Evolutionary conservation across 1,140 invertebrate species (phyloP).

Genomic region (Coelopa frigida): DNA sequence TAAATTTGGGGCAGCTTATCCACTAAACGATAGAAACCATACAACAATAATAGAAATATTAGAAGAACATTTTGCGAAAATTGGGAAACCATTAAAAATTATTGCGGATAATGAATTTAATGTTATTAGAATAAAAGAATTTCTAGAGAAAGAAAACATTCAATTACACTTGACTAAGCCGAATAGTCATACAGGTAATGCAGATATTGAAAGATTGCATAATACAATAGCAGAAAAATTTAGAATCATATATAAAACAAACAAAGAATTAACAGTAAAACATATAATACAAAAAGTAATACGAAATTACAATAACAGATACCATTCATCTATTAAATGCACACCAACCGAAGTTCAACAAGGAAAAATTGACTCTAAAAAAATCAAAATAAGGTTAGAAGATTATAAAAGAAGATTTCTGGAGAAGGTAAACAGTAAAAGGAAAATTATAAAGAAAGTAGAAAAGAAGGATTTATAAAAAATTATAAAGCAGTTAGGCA

Average conservation of each 20-base stretch:
- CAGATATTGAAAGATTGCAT: slow-evolving; percentile 13
- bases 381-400: slow-evolving; percentile 14
- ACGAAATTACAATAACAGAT: too few species aligned
- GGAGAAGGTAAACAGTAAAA: too few species aligned
- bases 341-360: slow-evolving; percentile 7
- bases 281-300: too few species aligned
- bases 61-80: slow-evolving; percentile 4
- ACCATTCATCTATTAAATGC: slow-evolving; percentile 11
- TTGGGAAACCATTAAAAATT: slow-evolving; percentile 9
- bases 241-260: too few species aligned
- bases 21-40: slow-evolving; percentile 10
- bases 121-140: slow-evolving; percentile 10
- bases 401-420: slow-evolving; percentile 15
- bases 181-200: slow-evolving; percentile 15
- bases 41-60: slow-evolving; percentile 12
- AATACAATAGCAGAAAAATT: slow-evolving; percentile 13
- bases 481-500: too few species aligned
- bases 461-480: too few species aligned
- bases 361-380: slow-evolving; percentile 10
- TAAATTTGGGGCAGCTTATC: slow-evolving; percentile 2
- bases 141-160: slow-evolving; percentile 10
- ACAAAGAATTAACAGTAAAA: too few species aligned
- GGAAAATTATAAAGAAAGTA: too few species aligned
- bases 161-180: slow-evolving; percentile 15
- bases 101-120: slow-evolving; percentile 16